phyloP scores from a whole-genome alignment of 2,113 vertebrate genomes.

The Aegithalos caudatus region DNA sequence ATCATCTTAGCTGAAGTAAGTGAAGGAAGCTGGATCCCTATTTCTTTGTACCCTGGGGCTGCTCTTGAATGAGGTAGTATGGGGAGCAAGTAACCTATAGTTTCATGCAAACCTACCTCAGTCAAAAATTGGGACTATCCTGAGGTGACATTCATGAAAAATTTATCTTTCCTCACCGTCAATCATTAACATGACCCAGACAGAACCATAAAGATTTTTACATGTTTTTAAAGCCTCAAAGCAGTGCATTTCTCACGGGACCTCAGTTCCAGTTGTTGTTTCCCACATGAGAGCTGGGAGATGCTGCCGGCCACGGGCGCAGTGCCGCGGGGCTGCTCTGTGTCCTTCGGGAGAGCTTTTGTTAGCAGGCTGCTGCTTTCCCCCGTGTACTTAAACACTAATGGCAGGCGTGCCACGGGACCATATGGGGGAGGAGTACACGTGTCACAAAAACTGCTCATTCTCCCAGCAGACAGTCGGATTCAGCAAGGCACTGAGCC shows the following conservation, averaged over 20 bases:
- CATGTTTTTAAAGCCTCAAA: not conserved
- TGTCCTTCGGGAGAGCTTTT: not conserved
- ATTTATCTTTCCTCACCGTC: not conserved
- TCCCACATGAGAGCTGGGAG: not conserved
- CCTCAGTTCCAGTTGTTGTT: not conserved
- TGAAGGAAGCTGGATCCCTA: not conserved
- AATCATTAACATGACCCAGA: not conserved
- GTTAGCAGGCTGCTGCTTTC: not conserved
- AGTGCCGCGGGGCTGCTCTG: rapidly evolving
- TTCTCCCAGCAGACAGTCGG: not conserved
- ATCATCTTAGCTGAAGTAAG: not conserved
- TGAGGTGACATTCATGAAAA: not conserved
- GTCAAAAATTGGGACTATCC: not conserved
- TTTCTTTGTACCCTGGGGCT: not conserved
- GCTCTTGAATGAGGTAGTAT: not conserved
- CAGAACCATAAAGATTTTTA: not conserved
- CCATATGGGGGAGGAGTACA: not conserved
- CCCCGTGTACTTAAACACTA: not conserved
- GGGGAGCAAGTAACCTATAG: not conserved
- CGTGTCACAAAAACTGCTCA: constrained; percentile 17
- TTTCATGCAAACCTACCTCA: not conserved
- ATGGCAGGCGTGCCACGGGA: not conserved
- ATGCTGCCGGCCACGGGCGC: not conserved
- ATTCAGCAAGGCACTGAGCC: not conserved
- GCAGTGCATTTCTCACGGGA: not conserved